Base-by-base conservation (phyloP, 2,888 invertebrate species). In the Cataglyphis altisquamis region DNA sequence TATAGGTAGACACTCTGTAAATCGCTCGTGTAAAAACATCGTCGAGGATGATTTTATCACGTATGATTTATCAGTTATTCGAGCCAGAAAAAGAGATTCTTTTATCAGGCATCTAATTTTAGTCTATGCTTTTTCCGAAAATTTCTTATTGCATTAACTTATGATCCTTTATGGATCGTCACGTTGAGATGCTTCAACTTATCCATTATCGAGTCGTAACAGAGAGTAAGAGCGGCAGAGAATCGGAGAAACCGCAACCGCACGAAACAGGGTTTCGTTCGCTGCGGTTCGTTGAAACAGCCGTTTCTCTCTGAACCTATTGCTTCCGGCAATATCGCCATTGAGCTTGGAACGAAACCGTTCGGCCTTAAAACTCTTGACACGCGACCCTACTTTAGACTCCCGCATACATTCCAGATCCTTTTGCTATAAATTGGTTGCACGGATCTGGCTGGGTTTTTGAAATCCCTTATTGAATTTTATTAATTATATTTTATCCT, bases 171-270 rank as follows among this genome's bases (percentile, higher is more conserved):
- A 70, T 72, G n/a, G 60, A 64, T 70, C 60, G 80, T 73, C 52
- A 67, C 36, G 39, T 21, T 32, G 21, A 12, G 32, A 32, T 6
- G 80, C 78, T 87, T 86, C 82, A 90, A 90, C 90, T 91, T 90
- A 62, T 52, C 91, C 87, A 91, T 90, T 90, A 90, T 85, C 87
- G 87, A 88, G 83, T 85, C 85, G 83, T 82, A 85, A 81, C 48
- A 18, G 70, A 77, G 82, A 82, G 83, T 84, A 84, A 52, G 52
- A 48, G 48, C 18, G 75, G 83, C 81, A 80, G 70, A 25, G 72
- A 72, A 60, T 45, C 60, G 81, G 83, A 78, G 70, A 80, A 86
- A 87, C 84, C 87, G 83, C 87, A 85, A 88, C 86, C 81, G 84
- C 87, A 72, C n/a, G 21, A 4, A n/a, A 52, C n/a, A 45, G n/a